These are phyloP conservation scores for Lissocephala sabroskyi DNA, from an alignment of 2,888 invertebrate species.

Conservation along the genomic window DNA sequence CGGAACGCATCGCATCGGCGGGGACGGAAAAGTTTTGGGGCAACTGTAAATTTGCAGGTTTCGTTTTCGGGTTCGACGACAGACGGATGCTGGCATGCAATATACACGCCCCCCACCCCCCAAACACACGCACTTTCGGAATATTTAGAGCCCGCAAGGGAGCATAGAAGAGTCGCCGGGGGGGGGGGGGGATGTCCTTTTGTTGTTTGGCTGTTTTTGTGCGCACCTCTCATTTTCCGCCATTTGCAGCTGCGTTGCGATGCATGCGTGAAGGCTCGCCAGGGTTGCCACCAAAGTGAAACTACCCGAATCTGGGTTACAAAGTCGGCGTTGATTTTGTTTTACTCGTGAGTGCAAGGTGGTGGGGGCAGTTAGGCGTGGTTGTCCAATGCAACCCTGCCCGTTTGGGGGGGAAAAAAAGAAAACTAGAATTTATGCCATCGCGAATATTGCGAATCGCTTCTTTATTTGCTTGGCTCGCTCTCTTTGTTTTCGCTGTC, in stretches of 20 bases:
- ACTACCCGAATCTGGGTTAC: conserved; percentile 52
- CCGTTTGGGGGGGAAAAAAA: too few species aligned
- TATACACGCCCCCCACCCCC: conserved; percentile 13
- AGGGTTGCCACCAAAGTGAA: not conserved
- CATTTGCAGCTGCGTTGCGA: conserved; percentile 47
- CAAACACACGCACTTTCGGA: conserved; percentile 13
- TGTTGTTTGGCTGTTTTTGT: conserved; percentile 22
- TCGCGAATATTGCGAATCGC: conserved; percentile 49
- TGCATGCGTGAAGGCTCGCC: conserved; percentile 24
- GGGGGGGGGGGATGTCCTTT: too few species aligned
- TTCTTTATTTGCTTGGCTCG: not conserved
- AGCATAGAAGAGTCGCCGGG: conserved; percentile 34
- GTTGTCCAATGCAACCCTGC: too few species aligned
- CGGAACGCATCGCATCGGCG: conserved; percentile 13
- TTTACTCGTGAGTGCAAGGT: not conserved
- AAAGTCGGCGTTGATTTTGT: conserved; percentile 33
- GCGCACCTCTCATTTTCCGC: conserved; percentile 40
- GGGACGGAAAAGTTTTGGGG: conserved; percentile 33
- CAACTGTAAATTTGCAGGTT: conserved; percentile 14
- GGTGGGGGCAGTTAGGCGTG: conserved; percentile 1
- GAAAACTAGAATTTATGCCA: conserved; percentile 58
- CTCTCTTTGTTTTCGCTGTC: conserved; percentile 10
- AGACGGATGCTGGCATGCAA: conserved; percentile 37
- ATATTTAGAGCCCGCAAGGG: conserved; percentile 30
- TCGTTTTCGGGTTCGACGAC: conserved; percentile 24